Conservation (phyloP, 2,113 vertebrate genomes). For the mouse (Mus musculus) region GRCm39 chr6:87546501-87547000, state of each 20-base stretch:
- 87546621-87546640: constrained; percentile 25
- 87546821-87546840: constrained; percentile 36
- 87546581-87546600: constrained; percentile 1
- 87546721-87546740: constrained; percentile 23
- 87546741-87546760: constrained; percentile 28
- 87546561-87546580: constrained; percentile 33
- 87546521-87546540: neutral
- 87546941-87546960: neutral
- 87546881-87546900: neutral
- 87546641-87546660: neutral
- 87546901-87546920: neutral
- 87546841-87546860: neutral
- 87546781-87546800: constrained; percentile 43
- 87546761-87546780: constrained; percentile 28
- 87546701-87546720: neutral
- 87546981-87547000: neutral
- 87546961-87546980: neutral
- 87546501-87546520: neutral
- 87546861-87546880: neutral
- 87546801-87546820: neutral
- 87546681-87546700: constrained; percentile 5
- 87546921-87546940: neutral
- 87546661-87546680: constrained; percentile 41
- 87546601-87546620: neutral
- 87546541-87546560: neutral